Conservation (phyloP, 92 coral and sea anemone genomes). For the Phymanthus crucifer region DNA sequence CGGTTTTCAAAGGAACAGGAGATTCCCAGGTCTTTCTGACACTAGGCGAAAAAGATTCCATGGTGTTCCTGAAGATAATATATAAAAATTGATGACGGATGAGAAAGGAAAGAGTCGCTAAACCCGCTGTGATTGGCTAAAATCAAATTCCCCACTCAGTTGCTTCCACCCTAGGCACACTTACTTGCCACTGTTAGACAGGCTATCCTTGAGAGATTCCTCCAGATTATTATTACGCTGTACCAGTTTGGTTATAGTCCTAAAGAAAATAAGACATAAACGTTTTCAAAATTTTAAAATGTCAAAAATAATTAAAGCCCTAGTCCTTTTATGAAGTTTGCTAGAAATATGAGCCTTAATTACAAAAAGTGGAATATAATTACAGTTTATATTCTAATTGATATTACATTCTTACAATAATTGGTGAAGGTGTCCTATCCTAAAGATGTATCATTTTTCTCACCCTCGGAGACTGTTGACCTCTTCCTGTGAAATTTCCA, state of each 20-base stretch:
- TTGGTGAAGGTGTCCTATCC: no score
- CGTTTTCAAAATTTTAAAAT: no score
- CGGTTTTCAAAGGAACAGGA: conserved; percentile 9
- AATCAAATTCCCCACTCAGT: no score
- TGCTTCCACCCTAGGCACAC: no score
- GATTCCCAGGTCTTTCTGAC: conserved; percentile 43
- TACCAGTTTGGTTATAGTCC: conserved; percentile 69
- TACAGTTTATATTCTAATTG: no score
- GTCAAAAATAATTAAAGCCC: no score
- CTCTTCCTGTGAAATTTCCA: conserved; percentile 67
- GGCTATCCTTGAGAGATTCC: conserved; percentile 52
- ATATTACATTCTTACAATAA: no score
- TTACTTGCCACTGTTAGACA: conserved; percentile 42
- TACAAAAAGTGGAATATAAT: no score
- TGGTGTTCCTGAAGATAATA: conserved; percentile 10
- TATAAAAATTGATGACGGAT: no score
- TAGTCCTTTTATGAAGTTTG: not conserved
- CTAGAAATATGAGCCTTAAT: no score
- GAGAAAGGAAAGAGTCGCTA: not conserved
- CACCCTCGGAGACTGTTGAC: conserved; percentile 67
- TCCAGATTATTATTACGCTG: conserved; percentile 59
- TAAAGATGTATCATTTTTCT: conserved; percentile 1
- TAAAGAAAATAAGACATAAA: not conserved
- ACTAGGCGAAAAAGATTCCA: conserved; percentile 18
- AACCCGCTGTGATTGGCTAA: no score